Percentiles rank a stretch among this genome's conserved stretches.
Conservation (phyloP, 1,140 invertebrate species). For the Drosophila pruinosa region DNA sequence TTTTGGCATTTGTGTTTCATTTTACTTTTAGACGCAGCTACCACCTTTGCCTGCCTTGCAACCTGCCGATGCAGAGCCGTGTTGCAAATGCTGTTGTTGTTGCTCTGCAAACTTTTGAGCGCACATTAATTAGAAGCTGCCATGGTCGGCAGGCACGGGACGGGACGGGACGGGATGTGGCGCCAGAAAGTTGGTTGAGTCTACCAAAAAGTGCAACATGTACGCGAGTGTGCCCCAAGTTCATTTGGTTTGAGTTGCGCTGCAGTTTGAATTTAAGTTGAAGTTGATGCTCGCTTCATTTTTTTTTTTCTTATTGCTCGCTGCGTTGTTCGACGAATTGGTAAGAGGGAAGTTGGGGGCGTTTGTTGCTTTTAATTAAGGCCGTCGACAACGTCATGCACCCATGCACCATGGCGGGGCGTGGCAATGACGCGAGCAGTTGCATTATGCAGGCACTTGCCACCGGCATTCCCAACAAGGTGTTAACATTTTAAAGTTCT, state of each 20-base stretch:
- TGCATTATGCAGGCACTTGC: conserved; percentile 47
- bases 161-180: background rate
- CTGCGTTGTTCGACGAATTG: conserved; percentile 17
- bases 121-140: conserved; percentile 79
- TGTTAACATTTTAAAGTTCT: conserved; percentile 68
- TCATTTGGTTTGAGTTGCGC: conserved; percentile 48
- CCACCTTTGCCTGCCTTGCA: background rate
- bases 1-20: conserved; percentile 44
- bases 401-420: conserved; percentile 6
- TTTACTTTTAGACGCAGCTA: conserved; percentile 34
- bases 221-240: conserved; percentile 1
- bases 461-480: conserved; percentile 42
- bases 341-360: background rate
- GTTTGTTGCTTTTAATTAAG: conserved; percentile 69
- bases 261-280: conserved; percentile 50
- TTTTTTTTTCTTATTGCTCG: background rate
- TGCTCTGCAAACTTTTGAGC: conserved; percentile 48
- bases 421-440: background rate
- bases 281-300: conserved; percentile 44
- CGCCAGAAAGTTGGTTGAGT: conserved; percentile 56
- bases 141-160: conserved; percentile 62
- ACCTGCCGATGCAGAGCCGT: background rate
- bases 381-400: conserved; percentile 54
- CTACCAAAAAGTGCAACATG: conserved; percentile 61
- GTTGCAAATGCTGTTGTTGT: conserved; percentile 18